Conservation (phyloP, 2,797 vertebrate genomes). For the Rousettus madagascariensis region DNA sequence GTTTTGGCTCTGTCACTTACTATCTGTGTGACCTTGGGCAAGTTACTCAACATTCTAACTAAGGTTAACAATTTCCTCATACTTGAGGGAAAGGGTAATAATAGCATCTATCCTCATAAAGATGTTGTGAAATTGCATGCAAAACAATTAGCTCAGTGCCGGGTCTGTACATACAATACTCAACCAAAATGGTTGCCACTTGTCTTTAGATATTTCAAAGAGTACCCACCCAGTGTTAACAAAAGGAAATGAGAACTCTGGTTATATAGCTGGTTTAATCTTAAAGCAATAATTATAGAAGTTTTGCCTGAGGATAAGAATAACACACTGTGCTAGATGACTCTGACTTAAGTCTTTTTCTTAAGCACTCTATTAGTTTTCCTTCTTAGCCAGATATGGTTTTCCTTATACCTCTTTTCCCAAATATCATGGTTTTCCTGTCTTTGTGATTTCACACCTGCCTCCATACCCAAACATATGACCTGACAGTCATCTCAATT, state of each 20-base stretch:
- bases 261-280: neutral
- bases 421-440: neutral
- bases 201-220: conserved; percentile 33
- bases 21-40: neutral
- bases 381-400: neutral
- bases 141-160: neutral
- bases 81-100: conserved; percentile 38
- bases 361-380: neutral
- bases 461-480: neutral
- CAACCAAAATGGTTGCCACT: neutral
- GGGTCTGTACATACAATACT: neutral
- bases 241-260: conserved; percentile 34
- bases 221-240: neutral
- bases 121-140: conserved; percentile 39
- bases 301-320: neutral
- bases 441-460: neutral
- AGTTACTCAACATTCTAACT: conserved; percentile 54
- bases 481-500: neutral
- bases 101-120: conserved; percentile 50
- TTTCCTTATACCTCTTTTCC: neutral
- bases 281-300: neutral
- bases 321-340: neutral
- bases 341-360: neutral
- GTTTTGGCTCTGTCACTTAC: conserved; percentile 9
- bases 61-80: neutral